phyloP scores from a whole-genome alignment of 37 sponge, comb jelly and placozoan species.

The Theonella swinhoei region DNA sequence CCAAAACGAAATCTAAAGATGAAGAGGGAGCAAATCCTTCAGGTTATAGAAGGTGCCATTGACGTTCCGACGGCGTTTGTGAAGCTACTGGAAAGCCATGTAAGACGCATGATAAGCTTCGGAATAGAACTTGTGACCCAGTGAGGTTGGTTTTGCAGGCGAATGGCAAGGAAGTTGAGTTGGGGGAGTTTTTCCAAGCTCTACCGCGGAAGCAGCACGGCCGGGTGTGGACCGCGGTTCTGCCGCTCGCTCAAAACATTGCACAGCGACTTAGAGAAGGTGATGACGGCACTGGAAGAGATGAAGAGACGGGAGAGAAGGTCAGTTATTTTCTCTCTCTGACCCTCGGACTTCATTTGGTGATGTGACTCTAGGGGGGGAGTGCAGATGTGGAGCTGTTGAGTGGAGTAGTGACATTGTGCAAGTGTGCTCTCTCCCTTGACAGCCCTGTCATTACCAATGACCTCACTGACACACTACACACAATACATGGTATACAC shows the following conservation, averaged over 20 bases:
- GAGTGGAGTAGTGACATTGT: conserved; percentile 18
- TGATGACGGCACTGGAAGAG: background rate
- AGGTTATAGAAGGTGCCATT: conserved; percentile 2
- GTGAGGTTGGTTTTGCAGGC: background rate
- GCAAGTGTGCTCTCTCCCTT: conserved; percentile 18
- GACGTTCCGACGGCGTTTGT: conserved; percentile 33
- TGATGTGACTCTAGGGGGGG: background rate
- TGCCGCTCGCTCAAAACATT: background rate
- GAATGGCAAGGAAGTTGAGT: conserved; percentile 29
- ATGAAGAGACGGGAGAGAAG: background rate
- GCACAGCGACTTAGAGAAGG: conserved; percentile 2
- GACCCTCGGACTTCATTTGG: background rate
- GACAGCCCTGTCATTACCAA: conserved; percentile 20
- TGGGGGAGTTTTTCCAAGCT: conserved; percentile 62
- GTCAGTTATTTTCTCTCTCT: background rate
- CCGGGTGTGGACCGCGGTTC: conserved; percentile 39
- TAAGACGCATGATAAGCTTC: conserved; percentile 8
- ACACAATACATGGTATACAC: conserved; percentile 44
- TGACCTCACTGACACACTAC: background rate
- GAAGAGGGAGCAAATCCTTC: conserved; percentile 36
- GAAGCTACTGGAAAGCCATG: conserved; percentile 39
- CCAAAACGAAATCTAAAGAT: background rate
- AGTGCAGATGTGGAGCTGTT: conserved; percentile 22
- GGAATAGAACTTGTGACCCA: background rate
- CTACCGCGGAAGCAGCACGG: conserved; percentile 42